Evolutionary conservation across 37 sponge, comb jelly and placozoan species (phyloP), one percentile per base, ranked within the genome.

Genomic region (Agelas oroides): DNA sequence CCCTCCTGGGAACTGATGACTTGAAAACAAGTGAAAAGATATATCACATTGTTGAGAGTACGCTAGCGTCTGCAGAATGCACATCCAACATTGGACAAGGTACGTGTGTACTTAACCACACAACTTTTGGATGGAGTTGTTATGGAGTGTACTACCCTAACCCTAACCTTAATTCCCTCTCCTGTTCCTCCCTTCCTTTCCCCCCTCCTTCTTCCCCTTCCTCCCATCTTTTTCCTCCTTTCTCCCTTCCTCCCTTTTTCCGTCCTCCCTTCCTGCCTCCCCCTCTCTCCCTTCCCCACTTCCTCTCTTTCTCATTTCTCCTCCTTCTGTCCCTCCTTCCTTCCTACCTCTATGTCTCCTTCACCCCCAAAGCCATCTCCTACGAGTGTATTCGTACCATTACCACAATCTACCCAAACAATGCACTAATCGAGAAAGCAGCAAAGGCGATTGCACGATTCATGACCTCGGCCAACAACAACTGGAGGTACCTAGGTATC

Each of bases 401-500:
- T 37, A 83, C 95, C 36, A 33, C 67, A 69, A 95, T 97, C 54
- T 92, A 92, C 67, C 93, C 90, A 59, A 89, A 90, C 71, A 57
- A 84, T 31, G 52, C 67, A 14, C 86, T 97, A 34, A 87, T 97
- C 27, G 71, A 82, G 72, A 87, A 75, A 35, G 88, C 89, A 12
- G 95, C 91, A 24, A 54, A 82, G 25, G 40, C 77, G n/a, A 59
- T 97, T 0, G 73, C 80, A 52, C 86, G 89, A 19, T 92, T 97
- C 53, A 81, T 97, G 57, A 70, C 76, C 16, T 57, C 92, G 11
- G 41, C 91, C 24, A 91, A 78, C 80, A 95, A 91, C 88, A 92
- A 95, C 86, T 93, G 88, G 89, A 89, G 88, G 52, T 97, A 94
- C 63, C 59, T 91, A 1, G 97, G 97, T 52, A 95, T 95, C 65